A percentile compares a stretch with the other conserved stretches of the same genome.
These are phyloP conservation scores for Phenacoccus solenopsis DNA, from an alignment of 1,140 invertebrate genomes.

Conservation along the genomic window DNA sequence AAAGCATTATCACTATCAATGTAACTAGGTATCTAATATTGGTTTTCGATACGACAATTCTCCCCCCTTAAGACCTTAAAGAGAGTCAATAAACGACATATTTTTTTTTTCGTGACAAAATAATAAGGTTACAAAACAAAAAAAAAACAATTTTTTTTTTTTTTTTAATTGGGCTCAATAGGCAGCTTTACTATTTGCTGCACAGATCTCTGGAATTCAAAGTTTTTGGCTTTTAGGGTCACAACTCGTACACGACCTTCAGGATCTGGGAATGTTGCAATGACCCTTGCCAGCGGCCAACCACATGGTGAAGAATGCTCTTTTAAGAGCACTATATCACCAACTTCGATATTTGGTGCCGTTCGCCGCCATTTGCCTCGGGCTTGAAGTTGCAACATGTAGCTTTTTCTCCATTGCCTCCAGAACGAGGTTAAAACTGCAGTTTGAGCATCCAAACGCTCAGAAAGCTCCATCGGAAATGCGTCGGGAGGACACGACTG, in stretches of 20 bases:
- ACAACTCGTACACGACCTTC: background rate
- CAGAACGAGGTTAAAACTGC: background rate
- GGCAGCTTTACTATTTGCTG: background rate
- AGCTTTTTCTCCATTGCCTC: background rate
- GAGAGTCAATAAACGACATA: too few relatives aligned
- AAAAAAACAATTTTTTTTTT: too few relatives aligned
- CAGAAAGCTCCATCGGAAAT: background rate
- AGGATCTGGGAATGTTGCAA: background rate
- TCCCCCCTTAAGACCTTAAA: too few relatives aligned
- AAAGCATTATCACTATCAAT: too few relatives aligned
- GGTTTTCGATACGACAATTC: too few relatives aligned
- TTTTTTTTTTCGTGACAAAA: too few relatives aligned
- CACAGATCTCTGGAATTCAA: background rate
- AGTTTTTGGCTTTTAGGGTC: background rate
- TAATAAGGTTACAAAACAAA: too few relatives aligned
- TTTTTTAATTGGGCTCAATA: too few relatives aligned
- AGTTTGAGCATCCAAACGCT: background rate
- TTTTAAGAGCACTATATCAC: background rate
- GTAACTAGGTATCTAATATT: too few relatives aligned
- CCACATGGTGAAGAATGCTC: background rate
- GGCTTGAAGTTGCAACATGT: background rate
- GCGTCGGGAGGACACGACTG: slow-evolving; percentile 12
- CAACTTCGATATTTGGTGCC: background rate
- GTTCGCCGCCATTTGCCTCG: background rate
- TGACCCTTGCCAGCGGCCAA: background rate